Evolutionary conservation across 2,113 vertebrate genomes (phyloP).

Genomic region (human): DNA sequence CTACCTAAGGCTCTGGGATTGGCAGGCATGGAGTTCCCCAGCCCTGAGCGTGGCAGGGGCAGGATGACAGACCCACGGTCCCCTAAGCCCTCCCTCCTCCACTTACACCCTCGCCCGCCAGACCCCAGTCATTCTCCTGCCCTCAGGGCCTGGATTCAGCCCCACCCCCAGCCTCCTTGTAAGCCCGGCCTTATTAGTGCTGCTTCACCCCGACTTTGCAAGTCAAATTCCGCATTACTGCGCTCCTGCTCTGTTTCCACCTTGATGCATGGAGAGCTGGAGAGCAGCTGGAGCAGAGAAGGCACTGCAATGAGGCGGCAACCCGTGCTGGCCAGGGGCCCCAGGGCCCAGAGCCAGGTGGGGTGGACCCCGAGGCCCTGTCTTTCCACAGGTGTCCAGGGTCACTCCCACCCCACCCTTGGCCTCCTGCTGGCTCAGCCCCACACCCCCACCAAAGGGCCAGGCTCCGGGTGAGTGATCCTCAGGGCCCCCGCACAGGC

Average conservation of each 20-base stretch:
- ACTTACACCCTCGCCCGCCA: fast-evolving
- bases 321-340: not conserved
- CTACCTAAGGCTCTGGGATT: not conserved
- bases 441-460: not conserved
- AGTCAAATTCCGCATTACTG: not conserved
- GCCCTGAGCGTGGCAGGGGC: not conserved
- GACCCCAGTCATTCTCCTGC: not conserved
- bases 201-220: not conserved
- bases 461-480: not conserved
- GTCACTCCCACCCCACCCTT: not conserved
- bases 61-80: not conserved
- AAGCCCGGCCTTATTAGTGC: not conserved
- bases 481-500: not conserved
- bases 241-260: not conserved
- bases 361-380: not conserved
- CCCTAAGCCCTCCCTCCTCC: not conserved
- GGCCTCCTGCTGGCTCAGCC: not conserved
- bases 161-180: not conserved
- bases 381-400: not conserved
- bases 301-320: not conserved
- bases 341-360: not conserved
- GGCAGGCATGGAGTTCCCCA: not conserved
- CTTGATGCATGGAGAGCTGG: not conserved
- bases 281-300: not conserved
- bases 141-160: not conserved